Evolutionary conservation across 2,113 vertebrate species (phyloP).

Genomic region (Suricata suricatta): DNA sequence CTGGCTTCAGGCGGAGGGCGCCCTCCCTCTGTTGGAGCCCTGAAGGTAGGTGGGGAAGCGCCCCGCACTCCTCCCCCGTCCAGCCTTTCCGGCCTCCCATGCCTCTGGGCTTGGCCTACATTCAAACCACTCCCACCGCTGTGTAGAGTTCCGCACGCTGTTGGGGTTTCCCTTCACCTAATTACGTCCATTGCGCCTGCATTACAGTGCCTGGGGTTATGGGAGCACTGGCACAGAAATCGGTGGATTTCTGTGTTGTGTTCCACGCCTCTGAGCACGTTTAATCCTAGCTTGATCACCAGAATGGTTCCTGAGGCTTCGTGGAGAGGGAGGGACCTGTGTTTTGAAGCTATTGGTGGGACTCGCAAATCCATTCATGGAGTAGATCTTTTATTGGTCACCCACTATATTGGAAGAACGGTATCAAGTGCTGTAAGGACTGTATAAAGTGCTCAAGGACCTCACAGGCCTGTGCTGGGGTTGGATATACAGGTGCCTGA

Average conservation of each 20-base stretch:
- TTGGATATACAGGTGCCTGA: fast-evolving
- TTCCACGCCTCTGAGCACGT: fast-evolving
- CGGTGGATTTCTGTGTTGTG: background rate
- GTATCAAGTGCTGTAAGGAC: background rate
- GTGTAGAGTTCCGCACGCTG: fast-evolving
- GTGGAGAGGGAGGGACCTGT: background rate
- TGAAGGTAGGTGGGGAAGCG: background rate
- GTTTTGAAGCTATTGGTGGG: background rate
- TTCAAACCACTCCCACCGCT: fast-evolving
- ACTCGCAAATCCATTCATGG: background rate
- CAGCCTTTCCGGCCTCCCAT: fast-evolving
- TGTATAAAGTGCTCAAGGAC: too few species aligned
- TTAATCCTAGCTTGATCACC: background rate
- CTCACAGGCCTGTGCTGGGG: background rate
- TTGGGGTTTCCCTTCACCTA: fast-evolving
- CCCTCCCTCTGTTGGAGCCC: background rate
- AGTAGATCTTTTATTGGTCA: background rate
- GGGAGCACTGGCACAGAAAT: fast-evolving
- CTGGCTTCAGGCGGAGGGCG: background rate
- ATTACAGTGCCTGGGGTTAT: fast-evolving
- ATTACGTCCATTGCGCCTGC: background rate
- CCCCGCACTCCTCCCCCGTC: too few species aligned
- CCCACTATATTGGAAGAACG: fast-evolving
- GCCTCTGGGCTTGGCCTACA: fast-evolving
- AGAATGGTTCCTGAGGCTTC: background rate